Evolutionary conservation across 2,888 invertebrate species (phyloP).

Genomic region (Drosophila anceps): DNA sequence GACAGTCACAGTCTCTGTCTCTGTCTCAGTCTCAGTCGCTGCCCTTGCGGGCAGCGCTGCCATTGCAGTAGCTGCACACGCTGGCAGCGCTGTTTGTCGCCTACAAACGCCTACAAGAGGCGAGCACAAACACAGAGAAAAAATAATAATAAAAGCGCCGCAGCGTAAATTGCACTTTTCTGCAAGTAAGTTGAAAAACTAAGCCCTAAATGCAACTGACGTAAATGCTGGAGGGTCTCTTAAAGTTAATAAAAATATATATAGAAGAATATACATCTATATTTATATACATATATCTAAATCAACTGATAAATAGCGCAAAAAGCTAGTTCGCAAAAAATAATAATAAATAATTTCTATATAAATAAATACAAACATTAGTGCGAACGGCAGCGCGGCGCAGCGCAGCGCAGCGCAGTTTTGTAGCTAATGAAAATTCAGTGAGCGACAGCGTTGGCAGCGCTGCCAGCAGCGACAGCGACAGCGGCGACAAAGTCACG

Average conservation of each 20-base stretch:
- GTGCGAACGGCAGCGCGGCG: constrained; percentile 1
- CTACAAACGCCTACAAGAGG: constrained; percentile 12
- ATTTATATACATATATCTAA: not conserved
- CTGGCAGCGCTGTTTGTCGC: constrained; percentile 23
- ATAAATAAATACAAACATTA: constrained; percentile 16
- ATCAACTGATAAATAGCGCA: constrained; percentile 4
- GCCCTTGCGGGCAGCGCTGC: constrained; percentile 49
- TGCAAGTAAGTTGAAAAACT: constrained; percentile 43
- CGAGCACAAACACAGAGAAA: not conserved
- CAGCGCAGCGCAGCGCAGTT: constrained; percentile 17
- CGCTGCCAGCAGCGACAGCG: constrained; percentile 31
- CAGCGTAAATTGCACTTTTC: constrained; percentile 62
- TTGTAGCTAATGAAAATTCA: constrained; percentile 39
- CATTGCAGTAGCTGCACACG: constrained; percentile 24
- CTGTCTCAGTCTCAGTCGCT: constrained; percentile 23
- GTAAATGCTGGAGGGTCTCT: constrained; percentile 3
- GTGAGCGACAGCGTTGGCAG: constrained; percentile 12
- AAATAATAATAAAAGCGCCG: constrained; percentile 12
- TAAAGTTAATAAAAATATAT: not conserved
- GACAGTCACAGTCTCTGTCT: too few species aligned
- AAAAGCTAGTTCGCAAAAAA: constrained; percentile 39
- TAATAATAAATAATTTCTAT: constrained; percentile 13
- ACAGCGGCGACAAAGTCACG: constrained; percentile 82
- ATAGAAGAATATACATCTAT: not conserved
- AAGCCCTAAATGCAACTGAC: constrained; percentile 15